phyloP scores from a whole-genome alignment of 30 jellyfish, hydroid and myxozoan species.

The Sanderia malayensis region DNA sequence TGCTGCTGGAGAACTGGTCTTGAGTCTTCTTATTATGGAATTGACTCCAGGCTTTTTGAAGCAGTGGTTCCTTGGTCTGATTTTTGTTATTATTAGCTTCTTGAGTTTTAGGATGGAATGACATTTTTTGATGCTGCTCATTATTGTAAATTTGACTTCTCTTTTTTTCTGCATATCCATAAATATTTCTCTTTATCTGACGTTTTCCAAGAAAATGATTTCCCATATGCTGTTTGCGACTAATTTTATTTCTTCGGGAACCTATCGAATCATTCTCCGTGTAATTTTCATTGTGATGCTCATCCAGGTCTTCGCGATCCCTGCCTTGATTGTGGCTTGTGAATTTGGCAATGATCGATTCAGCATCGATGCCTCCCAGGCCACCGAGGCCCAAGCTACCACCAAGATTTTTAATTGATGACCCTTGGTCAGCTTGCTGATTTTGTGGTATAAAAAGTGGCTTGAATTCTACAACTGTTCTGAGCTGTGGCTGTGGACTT shows the following conservation, averaged over 20 bases:
- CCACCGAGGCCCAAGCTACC: conserved; percentile 90
- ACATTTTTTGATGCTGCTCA: background rate
- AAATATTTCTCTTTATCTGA: background rate
- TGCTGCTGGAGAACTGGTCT: background rate
- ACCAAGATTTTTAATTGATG: conserved; percentile 51
- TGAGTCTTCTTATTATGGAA: background rate
- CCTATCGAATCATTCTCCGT: background rate
- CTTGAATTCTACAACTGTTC: conserved; percentile 36
- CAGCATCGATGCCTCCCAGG: conserved; percentile 78
- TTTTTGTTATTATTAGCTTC: background rate
- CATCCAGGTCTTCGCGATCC: conserved; percentile 23
- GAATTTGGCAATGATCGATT: conserved; percentile 44
- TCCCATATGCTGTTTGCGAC: background rate
- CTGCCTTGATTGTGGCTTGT: conserved; percentile 34
- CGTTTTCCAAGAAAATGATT: background rate
- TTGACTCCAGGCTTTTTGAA: background rate
- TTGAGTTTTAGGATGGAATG: background rate
- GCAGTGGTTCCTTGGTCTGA: background rate
- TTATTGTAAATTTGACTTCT: background rate
- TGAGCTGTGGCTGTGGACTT: conserved; percentile 33
- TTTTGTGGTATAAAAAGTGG: conserved; percentile 54
- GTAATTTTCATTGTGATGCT: background rate
- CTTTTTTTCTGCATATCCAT: background rate
- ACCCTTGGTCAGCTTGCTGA: conserved; percentile 16
- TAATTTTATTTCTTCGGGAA: background rate